Base-by-base conservation (phyloP, 2,888 invertebrate species). In the Luperina testacea region DNA sequence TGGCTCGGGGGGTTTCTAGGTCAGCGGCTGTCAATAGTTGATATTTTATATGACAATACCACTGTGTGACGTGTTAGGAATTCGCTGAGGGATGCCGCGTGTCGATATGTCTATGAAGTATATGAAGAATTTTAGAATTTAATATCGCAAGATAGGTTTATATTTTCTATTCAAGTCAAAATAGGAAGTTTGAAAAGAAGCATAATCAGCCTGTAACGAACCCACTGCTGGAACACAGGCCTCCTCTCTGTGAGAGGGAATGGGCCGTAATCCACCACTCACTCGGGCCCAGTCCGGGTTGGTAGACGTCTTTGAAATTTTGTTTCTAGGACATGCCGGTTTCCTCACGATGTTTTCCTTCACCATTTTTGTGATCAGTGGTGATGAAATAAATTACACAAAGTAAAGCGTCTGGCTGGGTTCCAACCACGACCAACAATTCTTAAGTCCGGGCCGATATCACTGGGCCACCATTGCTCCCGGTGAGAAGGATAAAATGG, bases 1-100 rank as follows among this genome's bases (percentile, higher is more conserved):
- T 88, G 86, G 65, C 73, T 75, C 70, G 77, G 0, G 73, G 75
- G 57, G 72, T 88, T 90, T 91, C 85, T 91, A 84, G 91, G 91
- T 91, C 91, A 90, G 81, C 75, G 63, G 53, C 67, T 80, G 82
- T 79, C 86, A 83, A 86, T 82, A 75, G 69, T 24, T 63, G 53
- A 68, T 74, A 74, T 69, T 78, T 74, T 74, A 27, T 27, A 45
- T 76, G 57, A 83, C 80, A 86, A 89, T 75, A 51, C 59, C 27
- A 63, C 17, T 67, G 48, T 61, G 38, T 72, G 74, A 67, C 51
- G 64, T 38, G 57, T 7, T 42, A 63, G 71, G 75, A 73, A 82
- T 84, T 64, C 24, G 51, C 51, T 67, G 64, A 53, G 42, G 45
- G 45, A n/a, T 59, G 45, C 7, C 9, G 8, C 57, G 38, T 69